phyloP scores from a whole-genome alignment of 2,113 vertebrate genomes.

The Aegypius monachus region DNA sequence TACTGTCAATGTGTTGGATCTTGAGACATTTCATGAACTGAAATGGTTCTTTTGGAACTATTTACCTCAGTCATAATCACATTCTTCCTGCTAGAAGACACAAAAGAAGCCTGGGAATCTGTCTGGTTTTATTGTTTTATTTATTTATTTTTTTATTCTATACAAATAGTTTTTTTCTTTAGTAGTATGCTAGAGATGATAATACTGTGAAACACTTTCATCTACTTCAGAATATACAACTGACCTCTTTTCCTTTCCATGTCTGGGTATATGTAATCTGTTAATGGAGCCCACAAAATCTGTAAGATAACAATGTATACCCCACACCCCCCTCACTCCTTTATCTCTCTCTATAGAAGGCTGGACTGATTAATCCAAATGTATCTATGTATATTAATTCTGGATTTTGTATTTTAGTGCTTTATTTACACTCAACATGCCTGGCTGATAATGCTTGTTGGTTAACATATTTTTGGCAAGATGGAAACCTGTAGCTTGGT shows the following conservation, averaged over 20 bases:
- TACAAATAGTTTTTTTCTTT: no score
- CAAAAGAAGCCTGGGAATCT: neutral
- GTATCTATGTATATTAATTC: neutral
- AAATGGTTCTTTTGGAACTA: neutral
- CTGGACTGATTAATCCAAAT: neutral
- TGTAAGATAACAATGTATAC: neutral
- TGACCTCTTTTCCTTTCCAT: neutral
- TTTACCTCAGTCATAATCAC: neutral
- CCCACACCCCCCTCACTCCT: neutral
- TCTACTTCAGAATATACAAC: neutral
- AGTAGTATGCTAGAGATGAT: neutral
- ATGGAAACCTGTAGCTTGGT: neutral
- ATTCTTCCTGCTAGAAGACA: neutral
- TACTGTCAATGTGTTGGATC: neutral
- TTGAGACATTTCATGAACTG: neutral
- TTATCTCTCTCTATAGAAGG: neutral
- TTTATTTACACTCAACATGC: neutral
- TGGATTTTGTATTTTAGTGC: neutral
- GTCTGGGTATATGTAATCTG: neutral
- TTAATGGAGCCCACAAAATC: neutral
- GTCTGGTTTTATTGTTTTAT: neutral
- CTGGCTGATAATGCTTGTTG: neutral
- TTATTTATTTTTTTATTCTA: neutral
- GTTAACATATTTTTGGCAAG: neutral
- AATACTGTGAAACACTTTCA: neutral